Percentiles rank a stretch among this genome's conserved stretches.
These are phyloP conservation scores for Columba guinea DNA, from an alignment of 2,797 vertebrate genomes.

Conservation along the genomic window DNA sequence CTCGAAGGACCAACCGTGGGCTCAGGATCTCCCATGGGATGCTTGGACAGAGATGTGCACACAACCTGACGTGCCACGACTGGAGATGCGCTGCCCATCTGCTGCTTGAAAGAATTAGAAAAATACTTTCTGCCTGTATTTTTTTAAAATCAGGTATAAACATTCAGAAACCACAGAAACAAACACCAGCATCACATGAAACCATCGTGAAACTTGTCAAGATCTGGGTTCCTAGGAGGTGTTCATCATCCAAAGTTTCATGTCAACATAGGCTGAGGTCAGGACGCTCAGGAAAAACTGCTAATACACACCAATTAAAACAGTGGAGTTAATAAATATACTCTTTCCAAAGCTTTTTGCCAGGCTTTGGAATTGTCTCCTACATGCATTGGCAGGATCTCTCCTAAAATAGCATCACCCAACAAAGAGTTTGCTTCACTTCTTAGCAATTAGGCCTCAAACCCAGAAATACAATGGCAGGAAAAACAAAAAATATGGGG, in stretches of 20 bases:
- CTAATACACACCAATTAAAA: not conserved
- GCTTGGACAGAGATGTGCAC: too few species aligned
- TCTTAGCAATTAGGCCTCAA: not conserved
- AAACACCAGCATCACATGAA: not conserved
- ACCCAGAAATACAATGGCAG: not conserved
- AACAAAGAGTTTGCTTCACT: fast-evolving
- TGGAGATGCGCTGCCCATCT: not conserved
- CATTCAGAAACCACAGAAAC: not conserved
- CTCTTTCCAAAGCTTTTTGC: not conserved
- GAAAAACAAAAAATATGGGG: fast-evolving
- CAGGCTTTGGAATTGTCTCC: not conserved
- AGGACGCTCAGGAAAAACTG: not conserved
- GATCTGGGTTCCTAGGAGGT: not conserved
- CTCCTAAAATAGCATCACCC: not conserved
- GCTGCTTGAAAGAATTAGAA: not conserved
- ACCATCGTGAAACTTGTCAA: not conserved
- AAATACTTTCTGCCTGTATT: not conserved
- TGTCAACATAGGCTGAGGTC: fast-evolving
- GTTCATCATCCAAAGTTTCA: not conserved
- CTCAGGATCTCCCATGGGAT: not conserved
- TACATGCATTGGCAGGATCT: not conserved
- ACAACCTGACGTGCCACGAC: not conserved
- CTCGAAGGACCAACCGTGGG: not conserved
- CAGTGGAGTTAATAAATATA: fast-evolving
- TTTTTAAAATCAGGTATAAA: not conserved